Conservation (phyloP, 2,113 vertebrate genomes). For the Gambusia affinis region DNA sequence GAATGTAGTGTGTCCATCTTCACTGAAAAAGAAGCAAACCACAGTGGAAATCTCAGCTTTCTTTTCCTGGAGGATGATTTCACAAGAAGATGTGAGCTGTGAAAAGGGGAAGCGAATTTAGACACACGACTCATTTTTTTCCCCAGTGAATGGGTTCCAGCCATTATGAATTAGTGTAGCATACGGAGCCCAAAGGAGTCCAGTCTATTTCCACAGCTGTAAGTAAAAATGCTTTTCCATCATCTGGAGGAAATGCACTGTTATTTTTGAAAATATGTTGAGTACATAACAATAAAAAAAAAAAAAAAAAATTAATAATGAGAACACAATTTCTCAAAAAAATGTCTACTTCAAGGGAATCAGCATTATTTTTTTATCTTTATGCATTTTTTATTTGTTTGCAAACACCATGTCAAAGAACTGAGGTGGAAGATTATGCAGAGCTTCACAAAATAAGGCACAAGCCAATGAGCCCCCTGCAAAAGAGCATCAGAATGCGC, state of each 20-base stretch:
- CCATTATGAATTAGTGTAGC: conserved; percentile 3
- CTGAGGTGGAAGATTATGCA: not conserved
- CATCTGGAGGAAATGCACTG: not conserved
- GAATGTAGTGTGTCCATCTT: not conserved
- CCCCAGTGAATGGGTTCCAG: not conserved
- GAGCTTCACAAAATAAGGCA: not conserved
- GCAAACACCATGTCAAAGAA: not conserved
- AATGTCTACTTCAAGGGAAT: not conserved
- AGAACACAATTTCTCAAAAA: not conserved
- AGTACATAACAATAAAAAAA: not conserved
- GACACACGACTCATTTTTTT: not conserved
- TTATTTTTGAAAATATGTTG: not conserved
- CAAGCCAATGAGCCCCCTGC: too few relatives aligned
- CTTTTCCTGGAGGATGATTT: not conserved
- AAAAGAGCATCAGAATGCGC: not conserved
- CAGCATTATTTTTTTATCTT: not conserved
- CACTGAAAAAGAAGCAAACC: conserved; percentile 6
- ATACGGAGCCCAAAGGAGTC: conserved; percentile 1
- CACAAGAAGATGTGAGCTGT: conserved; percentile 1
- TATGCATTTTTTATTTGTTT: not conserved
- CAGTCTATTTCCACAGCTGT: not conserved
- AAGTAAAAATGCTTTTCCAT: not conserved
- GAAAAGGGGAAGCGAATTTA: conserved; percentile 4
- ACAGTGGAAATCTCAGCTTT: not conserved
- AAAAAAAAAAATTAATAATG: not conserved